phyloP scores from a whole-genome alignment of 2,113 vertebrate genomes.

The Trochalopteron elliotii region DNA sequence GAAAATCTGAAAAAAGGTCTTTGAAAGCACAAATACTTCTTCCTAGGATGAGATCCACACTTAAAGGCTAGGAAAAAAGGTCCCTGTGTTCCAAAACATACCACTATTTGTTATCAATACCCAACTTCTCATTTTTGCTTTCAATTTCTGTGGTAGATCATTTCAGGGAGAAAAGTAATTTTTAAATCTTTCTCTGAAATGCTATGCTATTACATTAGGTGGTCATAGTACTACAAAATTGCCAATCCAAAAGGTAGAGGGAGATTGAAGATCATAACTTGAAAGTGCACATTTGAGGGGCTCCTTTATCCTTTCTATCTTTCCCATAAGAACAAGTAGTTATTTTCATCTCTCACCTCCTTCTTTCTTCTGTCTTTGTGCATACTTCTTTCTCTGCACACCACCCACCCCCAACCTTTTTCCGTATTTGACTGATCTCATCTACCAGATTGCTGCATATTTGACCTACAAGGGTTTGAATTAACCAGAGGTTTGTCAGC shows the following conservation, averaged over 20 bases:
- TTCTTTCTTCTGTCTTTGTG: neutral
- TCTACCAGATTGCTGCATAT: neutral
- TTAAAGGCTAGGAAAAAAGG: neutral
- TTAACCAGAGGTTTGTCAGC: neutral
- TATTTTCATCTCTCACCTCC: neutral
- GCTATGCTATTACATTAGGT: neutral
- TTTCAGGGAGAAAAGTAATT: neutral
- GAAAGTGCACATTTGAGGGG: neutral
- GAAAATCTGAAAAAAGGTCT: neutral
- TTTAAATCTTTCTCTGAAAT: neutral
- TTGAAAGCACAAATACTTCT: neutral
- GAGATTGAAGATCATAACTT: neutral
- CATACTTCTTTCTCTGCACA: neutral
- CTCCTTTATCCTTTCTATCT: neutral
- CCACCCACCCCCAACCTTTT: fast-evolving
- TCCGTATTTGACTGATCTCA: neutral
- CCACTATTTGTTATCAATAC: neutral
- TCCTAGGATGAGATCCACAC: neutral
- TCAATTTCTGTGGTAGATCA: neutral
- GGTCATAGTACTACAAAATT: neutral
- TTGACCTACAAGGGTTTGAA: neutral
- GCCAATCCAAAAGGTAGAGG: neutral
- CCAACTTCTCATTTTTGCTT: neutral
- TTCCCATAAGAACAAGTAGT: neutral
- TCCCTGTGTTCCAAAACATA: neutral